Evolutionary conservation across 1,140 invertebrate genomes (phyloP), one percentile per base, ranked within the genome.

Genomic region (Macrobrachium nipponense): DNA sequence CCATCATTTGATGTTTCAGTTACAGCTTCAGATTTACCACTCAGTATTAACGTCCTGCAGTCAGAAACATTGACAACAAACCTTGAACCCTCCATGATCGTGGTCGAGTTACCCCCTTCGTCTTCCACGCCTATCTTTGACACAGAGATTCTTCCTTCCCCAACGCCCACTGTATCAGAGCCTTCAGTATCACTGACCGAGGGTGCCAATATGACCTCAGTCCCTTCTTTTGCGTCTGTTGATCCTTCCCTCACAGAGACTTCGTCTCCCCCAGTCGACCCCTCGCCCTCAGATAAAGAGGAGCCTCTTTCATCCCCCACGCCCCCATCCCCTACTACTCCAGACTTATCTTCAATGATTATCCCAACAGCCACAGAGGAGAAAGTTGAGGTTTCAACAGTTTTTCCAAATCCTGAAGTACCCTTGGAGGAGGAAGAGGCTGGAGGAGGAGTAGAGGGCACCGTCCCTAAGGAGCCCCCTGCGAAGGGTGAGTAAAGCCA

Each of bases 361-460:
- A 70, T 68, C 59, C 84, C 84, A 70, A 86, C 84, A 86, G 84
- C 77, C 84, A 80, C 77, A 86, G 84, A 72, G 36, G 82, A 51
- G 36, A 18, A 73, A 8, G 64, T 44, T 20, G 17, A 43, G 36
- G 76, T 18, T 51, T 58, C 82, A 17, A 84, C 82, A 61, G 61
- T 66, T 14, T 27, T 66, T 14, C 36, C 51, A 60, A 17, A 77
- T 51, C 75, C 73, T 18, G 73, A 58, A 23, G 60, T 27, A 58
- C 73, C 82, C 68, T 43, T n/a, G 12, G 82, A 78, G 18, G 82
- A 60, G 14, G 58, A 20, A 18, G 82, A 78, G 68, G 82, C 66
- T 17, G 82, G 51, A 70, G 17, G 17, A 23, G 68, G 14, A 20
- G n/a, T 68, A 27, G 68, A 70, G 36, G 68, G 36, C 68, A 70